Percentiles rank a stretch among this genome's conserved stretches.
phyloP scores from a whole-genome alignment of 1,140 invertebrate genomes.

The Bombus superbus region DNA sequence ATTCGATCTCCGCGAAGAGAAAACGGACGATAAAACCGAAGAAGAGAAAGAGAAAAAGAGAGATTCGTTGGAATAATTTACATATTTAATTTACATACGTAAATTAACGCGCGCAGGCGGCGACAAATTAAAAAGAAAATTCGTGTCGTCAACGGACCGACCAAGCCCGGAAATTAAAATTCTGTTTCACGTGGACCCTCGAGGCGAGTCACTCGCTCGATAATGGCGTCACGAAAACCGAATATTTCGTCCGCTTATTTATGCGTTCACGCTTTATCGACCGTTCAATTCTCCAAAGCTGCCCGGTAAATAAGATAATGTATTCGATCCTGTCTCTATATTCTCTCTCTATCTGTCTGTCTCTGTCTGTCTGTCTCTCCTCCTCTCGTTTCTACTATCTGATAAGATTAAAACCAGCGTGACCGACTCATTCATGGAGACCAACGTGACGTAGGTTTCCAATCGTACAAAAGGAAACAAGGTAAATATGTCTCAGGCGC shows the following conservation, averaged over 20 bases:
- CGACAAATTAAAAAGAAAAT: background rate
- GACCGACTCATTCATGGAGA: background rate
- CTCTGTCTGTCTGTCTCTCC: too few relatives aligned
- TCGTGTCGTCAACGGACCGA: background rate
- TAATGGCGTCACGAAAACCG: slow-evolving; percentile 9
- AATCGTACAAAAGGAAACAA: too few relatives aligned
- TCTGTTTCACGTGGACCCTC: background rate
- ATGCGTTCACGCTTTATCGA: slow-evolving; percentile 41
- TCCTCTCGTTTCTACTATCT: slow-evolving; percentile 4
- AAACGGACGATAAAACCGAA: background rate
- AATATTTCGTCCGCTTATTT: slow-evolving; percentile 31
- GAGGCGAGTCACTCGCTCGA: background rate
- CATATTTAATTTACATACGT: slow-evolving; percentile 1
- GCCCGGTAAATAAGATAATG: slow-evolving; percentile 41
- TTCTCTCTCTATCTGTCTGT: too few relatives aligned
- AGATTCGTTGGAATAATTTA: background rate
- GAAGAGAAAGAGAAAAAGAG: too few relatives aligned
- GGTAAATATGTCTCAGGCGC: too few relatives aligned
- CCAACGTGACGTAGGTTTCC: too few relatives aligned
- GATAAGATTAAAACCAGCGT: slow-evolving; percentile 33
- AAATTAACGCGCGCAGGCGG: background rate
- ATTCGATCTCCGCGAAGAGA: background rate
- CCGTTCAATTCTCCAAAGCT: slow-evolving; percentile 18
- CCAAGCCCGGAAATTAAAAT: slow-evolving; percentile 3
- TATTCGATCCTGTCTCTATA: slow-evolving; percentile 31